A percentile compares a stretch with the other conserved stretches of the same genome.
Conservation (phyloP, 2,113 vertebrate species). For the Clarias macrocephalus region DNA sequence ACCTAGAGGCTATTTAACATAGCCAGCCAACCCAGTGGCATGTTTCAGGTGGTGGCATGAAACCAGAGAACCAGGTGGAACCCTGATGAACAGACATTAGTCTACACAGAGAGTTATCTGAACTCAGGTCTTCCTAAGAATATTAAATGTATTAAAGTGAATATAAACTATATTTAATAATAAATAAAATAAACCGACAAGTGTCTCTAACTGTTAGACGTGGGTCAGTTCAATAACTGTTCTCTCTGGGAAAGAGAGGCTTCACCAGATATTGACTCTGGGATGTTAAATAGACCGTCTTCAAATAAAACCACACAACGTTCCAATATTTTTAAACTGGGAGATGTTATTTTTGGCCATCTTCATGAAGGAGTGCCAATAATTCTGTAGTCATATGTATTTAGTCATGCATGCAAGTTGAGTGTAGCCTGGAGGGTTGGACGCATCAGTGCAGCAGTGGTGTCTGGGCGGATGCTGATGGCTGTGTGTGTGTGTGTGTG, state of each 20-base stretch:
- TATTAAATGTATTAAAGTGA: not conserved
- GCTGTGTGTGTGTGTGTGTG: slow-evolving; percentile 26
- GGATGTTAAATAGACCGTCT: not conserved
- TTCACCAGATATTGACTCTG: not conserved
- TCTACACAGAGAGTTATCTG: not conserved
- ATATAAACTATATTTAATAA: not conserved
- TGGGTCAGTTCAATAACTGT: not conserved
- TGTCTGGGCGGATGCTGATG: slow-evolving; percentile 33
- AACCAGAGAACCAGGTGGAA: not conserved
- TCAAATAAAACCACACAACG: not conserved
- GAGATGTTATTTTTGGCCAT: slow-evolving; percentile 5
- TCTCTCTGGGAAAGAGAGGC: not conserved
- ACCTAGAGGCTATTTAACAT: not conserved
- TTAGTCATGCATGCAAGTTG: slow-evolving; percentile 17
- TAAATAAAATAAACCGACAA: not conserved
- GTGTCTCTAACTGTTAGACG: slow-evolving; percentile 4
- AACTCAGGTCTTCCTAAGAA: not conserved
- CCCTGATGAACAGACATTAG: not conserved
- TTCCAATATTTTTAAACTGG: not conserved
- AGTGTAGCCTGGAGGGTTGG: slow-evolving; percentile 42
- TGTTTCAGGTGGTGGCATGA: not conserved
- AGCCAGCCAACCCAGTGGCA: not conserved
- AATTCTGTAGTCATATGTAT: slow-evolving; percentile 13
- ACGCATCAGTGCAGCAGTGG: slow-evolving; percentile 37
- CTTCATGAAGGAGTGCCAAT: not conserved